Evolutionary conservation across 1,140 invertebrate genomes (phyloP).

Genomic region (Drosophila subobscura): DNA sequence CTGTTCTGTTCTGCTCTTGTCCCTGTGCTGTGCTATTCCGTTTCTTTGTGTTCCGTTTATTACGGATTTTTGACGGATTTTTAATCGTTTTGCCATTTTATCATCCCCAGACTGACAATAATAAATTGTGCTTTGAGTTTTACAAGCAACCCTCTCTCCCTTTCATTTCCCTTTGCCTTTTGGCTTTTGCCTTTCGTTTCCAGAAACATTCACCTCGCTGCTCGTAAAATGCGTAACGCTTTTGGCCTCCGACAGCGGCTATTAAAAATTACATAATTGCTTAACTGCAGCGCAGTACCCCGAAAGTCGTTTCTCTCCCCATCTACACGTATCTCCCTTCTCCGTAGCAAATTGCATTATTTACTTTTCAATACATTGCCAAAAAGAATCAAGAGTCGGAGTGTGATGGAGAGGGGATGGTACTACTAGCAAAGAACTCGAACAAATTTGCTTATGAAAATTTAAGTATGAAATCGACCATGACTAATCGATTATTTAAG

Average conservation of each 20-base stretch:
- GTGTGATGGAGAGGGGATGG: background rate
- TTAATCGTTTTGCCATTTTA: constrained; percentile 57
- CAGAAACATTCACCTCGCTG: background rate
- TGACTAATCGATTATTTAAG: constrained; percentile 60
- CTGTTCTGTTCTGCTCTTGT: no score
- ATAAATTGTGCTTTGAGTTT: constrained; percentile 74
- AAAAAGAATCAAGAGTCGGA: constrained; percentile 21
- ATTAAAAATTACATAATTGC: constrained; percentile 80
- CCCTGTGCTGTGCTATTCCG: no score
- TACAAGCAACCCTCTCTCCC: constrained; percentile 44
- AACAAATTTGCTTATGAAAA: constrained; percentile 75
- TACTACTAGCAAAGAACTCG: constrained; percentile 27
- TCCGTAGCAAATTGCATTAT: constrained; percentile 75
- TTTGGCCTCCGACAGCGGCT: constrained; percentile 43
- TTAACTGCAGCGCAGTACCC: constrained; percentile 57
- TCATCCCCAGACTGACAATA: constrained; percentile 56
- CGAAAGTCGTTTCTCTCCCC: constrained; percentile 31
- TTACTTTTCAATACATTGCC: constrained; percentile 68
- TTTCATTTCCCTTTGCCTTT: background rate
- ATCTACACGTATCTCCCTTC: constrained; percentile 1
- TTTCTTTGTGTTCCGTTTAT: constrained; percentile 31
- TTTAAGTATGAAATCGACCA: constrained; percentile 69
- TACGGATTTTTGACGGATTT: constrained; percentile 53
- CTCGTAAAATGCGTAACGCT: constrained; percentile 62
- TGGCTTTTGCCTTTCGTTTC: background rate